Evolutionary conservation across 1,140 invertebrate genomes (phyloP).

Genomic region (Cotesia glomerata): DNA sequence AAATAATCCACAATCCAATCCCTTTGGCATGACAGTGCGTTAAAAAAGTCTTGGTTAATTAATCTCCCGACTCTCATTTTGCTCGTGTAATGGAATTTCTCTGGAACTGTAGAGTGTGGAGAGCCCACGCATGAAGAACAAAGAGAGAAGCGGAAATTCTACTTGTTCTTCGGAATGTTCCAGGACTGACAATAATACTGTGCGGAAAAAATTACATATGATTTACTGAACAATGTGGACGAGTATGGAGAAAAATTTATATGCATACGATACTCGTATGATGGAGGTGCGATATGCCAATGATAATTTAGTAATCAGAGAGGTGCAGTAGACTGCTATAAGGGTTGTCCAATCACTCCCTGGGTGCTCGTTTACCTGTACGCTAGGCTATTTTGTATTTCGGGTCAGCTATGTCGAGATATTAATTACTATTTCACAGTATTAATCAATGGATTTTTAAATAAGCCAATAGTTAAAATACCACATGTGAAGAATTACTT

Average conservation of each 20-base stretch:
- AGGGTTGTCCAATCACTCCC: slow-evolving; percentile 42
- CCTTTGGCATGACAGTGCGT: slow-evolving; percentile 15
- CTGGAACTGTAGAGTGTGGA: slow-evolving; percentile 18
- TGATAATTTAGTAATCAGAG: slow-evolving; percentile 18
- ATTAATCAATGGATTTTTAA: neutral
- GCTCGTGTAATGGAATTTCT: slow-evolving; percentile 37
- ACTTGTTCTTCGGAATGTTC: neutral
- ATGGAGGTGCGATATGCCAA: neutral
- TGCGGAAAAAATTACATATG: neutral
- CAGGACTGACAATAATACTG: neutral
- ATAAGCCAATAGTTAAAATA: neutral
- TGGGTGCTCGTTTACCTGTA: slow-evolving; percentile 39
- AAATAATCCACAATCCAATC: neutral
- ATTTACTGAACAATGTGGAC: too few relatives aligned
- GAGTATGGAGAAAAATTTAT: too few relatives aligned
- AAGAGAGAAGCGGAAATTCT: neutral
- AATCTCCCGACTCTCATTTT: slow-evolving; percentile 30
- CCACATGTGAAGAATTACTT: too few relatives aligned
- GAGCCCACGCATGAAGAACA: slow-evolving; percentile 1
- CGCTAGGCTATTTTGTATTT: slow-evolving; percentile 12
- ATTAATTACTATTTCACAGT: slow-evolving; percentile 52
- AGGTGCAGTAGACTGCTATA: neutral
- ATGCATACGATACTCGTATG: neutral
- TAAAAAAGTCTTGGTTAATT: slow-evolving; percentile 34
- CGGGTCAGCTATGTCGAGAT: slow-evolving; percentile 39